These are phyloP conservation scores for Amblyjoppa proteus DNA, from an alignment of 2,888 invertebrate genomes.

Conservation along the genomic window DNA sequence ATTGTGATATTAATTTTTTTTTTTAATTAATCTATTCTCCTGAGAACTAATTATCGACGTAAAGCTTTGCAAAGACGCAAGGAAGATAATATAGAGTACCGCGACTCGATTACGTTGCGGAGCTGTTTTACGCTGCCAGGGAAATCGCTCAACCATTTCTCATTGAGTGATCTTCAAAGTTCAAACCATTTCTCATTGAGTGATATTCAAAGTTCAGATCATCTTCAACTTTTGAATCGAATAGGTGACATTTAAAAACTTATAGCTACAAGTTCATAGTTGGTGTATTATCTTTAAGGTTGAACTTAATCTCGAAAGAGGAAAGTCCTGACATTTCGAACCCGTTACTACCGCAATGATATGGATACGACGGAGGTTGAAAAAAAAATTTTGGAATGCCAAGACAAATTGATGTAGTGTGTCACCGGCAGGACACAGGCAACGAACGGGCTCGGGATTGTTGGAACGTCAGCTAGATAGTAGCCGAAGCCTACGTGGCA, in stretches of 20 bases:
- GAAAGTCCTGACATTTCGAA: too few relatives aligned
- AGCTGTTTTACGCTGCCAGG: background rate
- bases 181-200: background rate
- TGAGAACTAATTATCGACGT: slow-evolving; percentile 46
- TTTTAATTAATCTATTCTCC: slow-evolving; percentile 8
- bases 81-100: background rate
- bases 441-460: background rate
- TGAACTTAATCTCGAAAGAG: too few relatives aligned
- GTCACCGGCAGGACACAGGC: background rate
- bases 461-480: slow-evolving; percentile 29
- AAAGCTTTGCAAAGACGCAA: slow-evolving; percentile 21
- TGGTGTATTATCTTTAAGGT: background rate
- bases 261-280: background rate
- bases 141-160: background rate
- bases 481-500: slow-evolving; percentile 37
- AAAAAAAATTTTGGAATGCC: slow-evolving; percentile 23
- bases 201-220: slow-evolving; percentile 34
- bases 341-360: too few relatives aligned
- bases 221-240: background rate
- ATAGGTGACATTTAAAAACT: background rate
- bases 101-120: background rate
- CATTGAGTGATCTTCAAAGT: slow-evolving; percentile 40
- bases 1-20: background rate
- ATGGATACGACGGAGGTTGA: background rate
- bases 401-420: slow-evolving; percentile 24